These are phyloP conservation scores for Calephelis perditalis DNA, from an alignment of 2,888 invertebrate species.

Conservation along the genomic window DNA sequence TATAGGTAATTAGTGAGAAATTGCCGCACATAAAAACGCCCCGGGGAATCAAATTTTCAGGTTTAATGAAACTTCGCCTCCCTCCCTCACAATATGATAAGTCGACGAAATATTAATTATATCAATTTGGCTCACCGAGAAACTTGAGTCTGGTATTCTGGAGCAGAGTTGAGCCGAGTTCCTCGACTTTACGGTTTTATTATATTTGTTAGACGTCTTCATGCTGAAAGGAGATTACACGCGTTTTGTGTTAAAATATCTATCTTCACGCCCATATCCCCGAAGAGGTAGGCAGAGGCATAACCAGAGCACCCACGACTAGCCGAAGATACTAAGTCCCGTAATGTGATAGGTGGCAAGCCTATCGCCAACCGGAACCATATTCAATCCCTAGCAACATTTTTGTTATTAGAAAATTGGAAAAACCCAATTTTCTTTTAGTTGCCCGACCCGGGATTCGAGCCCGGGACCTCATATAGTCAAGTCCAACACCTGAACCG, in stretches of 20 bases:
- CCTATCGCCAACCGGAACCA: too few relatives aligned
- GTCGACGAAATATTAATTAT: conserved; percentile 51
- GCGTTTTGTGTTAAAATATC: neutral
- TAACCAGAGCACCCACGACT: too few relatives aligned
- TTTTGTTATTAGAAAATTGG: too few relatives aligned
- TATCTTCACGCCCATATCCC: too few relatives aligned
- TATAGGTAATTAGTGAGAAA: conserved; percentile 42
- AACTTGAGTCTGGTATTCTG: conserved; percentile 6
- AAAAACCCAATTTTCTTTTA: too few relatives aligned
- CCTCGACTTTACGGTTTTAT: neutral
- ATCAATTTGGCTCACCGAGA: conserved; percentile 32
- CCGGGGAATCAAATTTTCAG: conserved; percentile 57
- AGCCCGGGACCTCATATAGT: too few relatives aligned
- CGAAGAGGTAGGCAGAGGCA: too few relatives aligned
- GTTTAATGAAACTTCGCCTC: conserved; percentile 23
- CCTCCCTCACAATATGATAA: conserved; percentile 40
- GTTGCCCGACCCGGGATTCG: too few relatives aligned
- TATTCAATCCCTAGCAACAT: too few relatives aligned
- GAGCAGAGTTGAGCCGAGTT: conserved; percentile 1
- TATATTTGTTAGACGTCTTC: neutral
- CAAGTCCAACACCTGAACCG: too few relatives aligned
- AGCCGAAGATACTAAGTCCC: too few relatives aligned
- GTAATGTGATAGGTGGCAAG: too few relatives aligned
- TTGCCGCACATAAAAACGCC: conserved; percentile 44
- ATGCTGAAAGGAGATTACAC: neutral